These are phyloP conservation scores for Rhynchomys soricoides DNA, from an alignment of 2,113 vertebrate species.

Conservation along the genomic window DNA sequence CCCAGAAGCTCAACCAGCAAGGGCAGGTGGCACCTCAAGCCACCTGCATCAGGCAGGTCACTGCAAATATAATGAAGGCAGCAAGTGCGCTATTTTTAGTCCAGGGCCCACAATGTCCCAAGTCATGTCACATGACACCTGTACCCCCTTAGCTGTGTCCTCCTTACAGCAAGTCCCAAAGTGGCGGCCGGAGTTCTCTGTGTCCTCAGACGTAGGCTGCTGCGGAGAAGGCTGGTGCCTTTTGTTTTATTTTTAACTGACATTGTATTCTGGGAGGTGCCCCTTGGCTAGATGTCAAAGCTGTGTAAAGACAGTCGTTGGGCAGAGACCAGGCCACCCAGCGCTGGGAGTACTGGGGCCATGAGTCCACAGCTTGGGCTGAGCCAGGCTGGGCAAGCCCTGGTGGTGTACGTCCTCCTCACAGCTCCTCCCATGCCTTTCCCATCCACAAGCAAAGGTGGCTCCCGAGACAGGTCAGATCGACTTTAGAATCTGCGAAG, in stretches of 20 bases:
- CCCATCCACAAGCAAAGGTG: background rate
- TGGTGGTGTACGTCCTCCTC: background rate
- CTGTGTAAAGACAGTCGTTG: background rate
- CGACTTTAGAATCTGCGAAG: background rate
- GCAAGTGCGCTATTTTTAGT: slow-evolving; percentile 27
- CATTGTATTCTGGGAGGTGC: background rate
- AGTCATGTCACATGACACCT: background rate
- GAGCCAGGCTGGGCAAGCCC: background rate
- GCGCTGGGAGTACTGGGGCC: background rate
- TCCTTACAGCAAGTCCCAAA: background rate
- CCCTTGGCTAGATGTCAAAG: background rate
- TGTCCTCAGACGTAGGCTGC: background rate
- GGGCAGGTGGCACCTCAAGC: background rate
- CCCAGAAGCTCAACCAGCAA: background rate
- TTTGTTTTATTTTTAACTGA: slow-evolving; percentile 14
- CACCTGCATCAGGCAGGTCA: background rate
- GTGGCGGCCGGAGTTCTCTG: rapidly evolving
- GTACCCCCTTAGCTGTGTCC: background rate
- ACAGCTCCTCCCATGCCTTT: background rate
- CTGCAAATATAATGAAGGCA: background rate
- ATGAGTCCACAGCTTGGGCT: background rate
- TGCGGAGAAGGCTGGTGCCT: background rate
- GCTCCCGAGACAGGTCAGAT: rapidly evolving
- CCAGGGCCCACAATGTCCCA: background rate
- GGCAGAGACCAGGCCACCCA: background rate